Evolutionary conservation across 2,888 invertebrate species (phyloP), one percentile per base, ranked within the genome.

Genomic region (Octonoba sinensis): DNA sequence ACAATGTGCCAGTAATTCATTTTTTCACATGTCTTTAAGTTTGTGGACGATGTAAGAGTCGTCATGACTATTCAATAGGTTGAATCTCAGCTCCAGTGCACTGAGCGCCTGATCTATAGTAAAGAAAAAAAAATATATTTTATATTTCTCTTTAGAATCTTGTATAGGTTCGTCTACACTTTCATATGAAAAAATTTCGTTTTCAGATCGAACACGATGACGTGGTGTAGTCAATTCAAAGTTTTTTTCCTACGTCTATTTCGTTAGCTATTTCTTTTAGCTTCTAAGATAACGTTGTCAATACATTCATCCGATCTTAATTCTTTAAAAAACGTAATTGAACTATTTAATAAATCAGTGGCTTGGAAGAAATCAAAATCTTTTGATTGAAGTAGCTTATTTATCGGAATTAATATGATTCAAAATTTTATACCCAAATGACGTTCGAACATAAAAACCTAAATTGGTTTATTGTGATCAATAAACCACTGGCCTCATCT

Each of bases 361-460:
- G 60, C 15, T 24, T 27, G 27, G 15, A 27, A 60, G 16, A 27
- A 6, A 60, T 1, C 15, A 60, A 60, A 60, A 60, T 24, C 1
- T 46, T 15, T n/a, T 6, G 0, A 49, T 66, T 66, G 66, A 49
- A 66, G 11, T 8, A 64, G 18, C 36, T 64, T 64, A n/a, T 44
- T 64, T 8, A 64, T 36, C n/a, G 13, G 27, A 3, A 44, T 44
- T 44, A 15, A 64, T n/a, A 1, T 1, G 18, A 64, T 64, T 44
- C 44, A 64, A 64, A 44, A 36, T 64, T 64, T 64, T 36, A 44
- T 64, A 44, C n/a, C 64, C 44, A 44, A 16, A 64, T 64, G 1
- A 44, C n/a, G 11, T 36, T 18, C 12, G 64, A 64, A 36, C 27
- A 64, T n/a, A 64, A 1, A 44, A 64, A 64, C 16, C 36, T 64